Evolutionary conservation across 2,797 vertebrate species (phyloP), one percentile per base, ranked within the genome.

Genomic region (Tolypeutes matacus): DNA sequence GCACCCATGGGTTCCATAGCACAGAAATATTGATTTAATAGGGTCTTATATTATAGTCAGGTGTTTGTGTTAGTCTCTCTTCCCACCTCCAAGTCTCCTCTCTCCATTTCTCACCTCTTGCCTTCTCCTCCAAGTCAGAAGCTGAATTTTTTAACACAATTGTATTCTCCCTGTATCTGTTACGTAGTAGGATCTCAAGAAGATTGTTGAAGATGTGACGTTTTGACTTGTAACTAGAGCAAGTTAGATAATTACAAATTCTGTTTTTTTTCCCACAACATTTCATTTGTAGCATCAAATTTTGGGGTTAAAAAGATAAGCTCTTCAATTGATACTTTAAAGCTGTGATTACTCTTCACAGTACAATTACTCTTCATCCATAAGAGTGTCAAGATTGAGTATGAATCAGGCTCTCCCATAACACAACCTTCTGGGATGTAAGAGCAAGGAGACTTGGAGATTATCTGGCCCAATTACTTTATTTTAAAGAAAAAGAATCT

Each of bases 251-350:
- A 83, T 34, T 83, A 46, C 60, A 83, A 86, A 56, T 70, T 34
- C 36, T 65, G 21, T 64, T 42, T 70, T 49, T 78, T n/a, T 78
- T 86, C 84, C 67, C 8, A 67, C 25, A 82, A 29, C 27, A 60
- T 86, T 93, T 88, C 39, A 88, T 89, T 69, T 69, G 60, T 60
- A 70, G 72, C 73, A 67, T 73, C n/a, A 75, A 73, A 91, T 13
- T 78, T 84, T 23, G 93, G 64, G 60, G 17, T 94, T 84, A 65
- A 77, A 90, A 81, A 72, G n/a, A 34, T 49, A 51, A 29, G 75
- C 17, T 42, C 62, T 77, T 93, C 34, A 51, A 34, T 65, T 83
- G 64, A 34, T 77, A 76, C 64, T 91, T 67, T 51, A 93, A 73
- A 60, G 29, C 23, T 91, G 27, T 49, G 86, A 62, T 88, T 60